Evolutionary conservation across 2,888 invertebrate genomes (phyloP).

Genomic region (Crioceris asparagi): DNA sequence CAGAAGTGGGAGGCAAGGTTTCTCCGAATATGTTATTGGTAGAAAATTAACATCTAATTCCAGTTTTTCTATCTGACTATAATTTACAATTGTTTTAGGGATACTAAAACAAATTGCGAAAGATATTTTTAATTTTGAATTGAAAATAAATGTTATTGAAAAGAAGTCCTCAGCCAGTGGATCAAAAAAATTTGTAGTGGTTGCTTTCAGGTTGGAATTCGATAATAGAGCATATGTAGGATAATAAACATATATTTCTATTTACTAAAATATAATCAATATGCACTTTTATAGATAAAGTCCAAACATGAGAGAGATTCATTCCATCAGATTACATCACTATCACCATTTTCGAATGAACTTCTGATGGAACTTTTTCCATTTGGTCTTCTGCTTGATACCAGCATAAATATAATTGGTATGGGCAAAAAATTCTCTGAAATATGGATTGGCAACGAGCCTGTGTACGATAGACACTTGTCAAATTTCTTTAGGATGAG

Average conservation of each 20-base stretch:
- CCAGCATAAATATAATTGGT: conserved; percentile 60
- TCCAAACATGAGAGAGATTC: conserved; percentile 22
- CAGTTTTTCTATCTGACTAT: too few species aligned
- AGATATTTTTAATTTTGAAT: conserved; percentile 62
- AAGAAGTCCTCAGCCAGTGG: conserved; percentile 43
- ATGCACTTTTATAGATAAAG: conserved; percentile 22
- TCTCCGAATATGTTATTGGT: conserved; percentile 75
- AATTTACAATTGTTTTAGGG: conserved; percentile 44
- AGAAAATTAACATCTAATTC: too few species aligned
- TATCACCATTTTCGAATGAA: conserved; percentile 53
- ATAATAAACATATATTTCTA: not conserved
- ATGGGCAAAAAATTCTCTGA: conserved; percentile 69
- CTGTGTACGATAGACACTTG: conserved; percentile 54
- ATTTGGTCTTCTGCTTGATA: conserved; percentile 69
- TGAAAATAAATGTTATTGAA: conserved; percentile 62
- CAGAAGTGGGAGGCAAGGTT: conserved; percentile 68
- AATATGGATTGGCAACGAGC: conserved; percentile 52
- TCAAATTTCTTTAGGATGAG: conserved; percentile 61
- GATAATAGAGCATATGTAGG: conserved; percentile 74
- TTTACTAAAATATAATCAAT: not conserved
- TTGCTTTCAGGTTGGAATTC: conserved; percentile 67
- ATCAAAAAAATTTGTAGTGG: conserved; percentile 42
- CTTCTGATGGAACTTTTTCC: conserved; percentile 73
- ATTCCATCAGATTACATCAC: conserved; percentile 23
- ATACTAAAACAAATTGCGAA: conserved; percentile 79